Evolutionary conservation across 35 echinoderm and acorn worm genomes (phyloP).

Genomic region (Holothuria glaberrima): DNA sequence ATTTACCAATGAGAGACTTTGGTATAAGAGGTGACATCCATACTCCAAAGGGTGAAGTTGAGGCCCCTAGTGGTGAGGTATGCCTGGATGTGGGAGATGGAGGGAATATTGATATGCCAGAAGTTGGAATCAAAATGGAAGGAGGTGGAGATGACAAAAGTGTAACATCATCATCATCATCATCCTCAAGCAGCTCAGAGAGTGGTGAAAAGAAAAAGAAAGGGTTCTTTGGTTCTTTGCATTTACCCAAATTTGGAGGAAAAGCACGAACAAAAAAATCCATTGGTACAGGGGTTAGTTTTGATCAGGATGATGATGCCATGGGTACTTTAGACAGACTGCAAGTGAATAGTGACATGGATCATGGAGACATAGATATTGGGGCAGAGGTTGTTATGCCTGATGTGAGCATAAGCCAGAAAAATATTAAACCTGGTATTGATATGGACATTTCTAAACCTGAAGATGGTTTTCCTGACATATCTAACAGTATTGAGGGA

Average conservation of each 20-base stretch:
- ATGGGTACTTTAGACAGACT: no score
- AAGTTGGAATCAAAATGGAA: not conserved
- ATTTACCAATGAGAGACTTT: slow-evolving; percentile 3
- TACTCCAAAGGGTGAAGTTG: not conserved
- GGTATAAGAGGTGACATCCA: not conserved
- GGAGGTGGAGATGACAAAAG: slow-evolving; percentile 14
- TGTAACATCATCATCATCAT: slow-evolving; percentile 26
- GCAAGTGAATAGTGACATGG: not conserved
- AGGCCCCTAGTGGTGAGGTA: not conserved
- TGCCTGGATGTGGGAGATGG: not conserved
- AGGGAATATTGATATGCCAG: not conserved
- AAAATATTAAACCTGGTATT: not conserved
- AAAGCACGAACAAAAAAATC: slow-evolving; percentile 4
- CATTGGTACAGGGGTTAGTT: slow-evolving; percentile 42
- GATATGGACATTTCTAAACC: slow-evolving; percentile 27
- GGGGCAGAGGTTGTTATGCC: not conserved
- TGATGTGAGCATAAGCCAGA: not conserved
- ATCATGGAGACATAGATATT: slow-evolving; percentile 2
- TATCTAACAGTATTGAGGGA: not conserved
- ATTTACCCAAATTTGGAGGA: no score
- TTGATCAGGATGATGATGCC: slow-evolving; percentile 36
- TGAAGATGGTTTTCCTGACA: not conserved
- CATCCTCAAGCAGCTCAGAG: not conserved
- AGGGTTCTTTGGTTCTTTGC: no score
- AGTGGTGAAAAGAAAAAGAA: slow-evolving; percentile 14